Conservation (phyloP, 2,797 vertebrate species). For the Taenioides sp. region DNA sequence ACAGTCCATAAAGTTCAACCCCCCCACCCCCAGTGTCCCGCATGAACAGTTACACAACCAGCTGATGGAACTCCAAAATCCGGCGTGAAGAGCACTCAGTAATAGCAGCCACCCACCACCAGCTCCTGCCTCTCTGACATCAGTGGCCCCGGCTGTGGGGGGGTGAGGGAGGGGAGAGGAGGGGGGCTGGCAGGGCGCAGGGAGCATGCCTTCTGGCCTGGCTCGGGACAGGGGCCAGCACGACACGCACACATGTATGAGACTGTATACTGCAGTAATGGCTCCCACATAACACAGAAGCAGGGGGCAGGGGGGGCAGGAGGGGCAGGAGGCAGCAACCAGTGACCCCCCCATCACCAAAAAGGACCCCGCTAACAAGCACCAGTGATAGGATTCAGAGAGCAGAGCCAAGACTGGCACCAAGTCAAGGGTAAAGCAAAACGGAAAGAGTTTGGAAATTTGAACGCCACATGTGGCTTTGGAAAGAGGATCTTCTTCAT, state of each 20-base stretch:
- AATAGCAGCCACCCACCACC: slow-evolving; percentile 77
- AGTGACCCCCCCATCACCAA: slow-evolving; percentile 47
- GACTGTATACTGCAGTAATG: slow-evolving; percentile 33
- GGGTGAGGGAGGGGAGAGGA: too few species aligned
- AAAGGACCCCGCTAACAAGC: slow-evolving; percentile 36
- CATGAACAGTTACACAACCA: slow-evolving; percentile 69
- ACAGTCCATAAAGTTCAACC: slow-evolving; percentile 32
- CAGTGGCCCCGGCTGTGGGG: slow-evolving; percentile 73
- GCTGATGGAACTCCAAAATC: slow-evolving; percentile 78
- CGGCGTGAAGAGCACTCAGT: slow-evolving; percentile 78
- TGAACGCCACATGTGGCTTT: neutral
- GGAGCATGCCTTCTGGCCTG: slow-evolving; percentile 80
- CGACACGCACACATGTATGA: slow-evolving; percentile 35
- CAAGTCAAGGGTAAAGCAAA: slow-evolving; percentile 21
- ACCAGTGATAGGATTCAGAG: slow-evolving; percentile 44
- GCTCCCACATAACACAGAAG: slow-evolving; percentile 27
- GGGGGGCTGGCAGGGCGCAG: slow-evolving; percentile 70
- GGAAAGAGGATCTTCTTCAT: neutral
- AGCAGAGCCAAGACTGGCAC: slow-evolving; percentile 53
- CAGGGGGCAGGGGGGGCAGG: slow-evolving; percentile 13
- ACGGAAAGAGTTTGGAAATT: slow-evolving; percentile 12
- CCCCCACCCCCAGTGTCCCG: slow-evolving; percentile 30
- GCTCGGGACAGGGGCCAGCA: slow-evolving; percentile 71
- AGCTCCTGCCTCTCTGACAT: slow-evolving; percentile 80
- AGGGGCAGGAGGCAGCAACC: slow-evolving; percentile 28